Base-by-base conservation (phyloP, 2,888 invertebrate genomes). In the Acronicta psi region DNA sequence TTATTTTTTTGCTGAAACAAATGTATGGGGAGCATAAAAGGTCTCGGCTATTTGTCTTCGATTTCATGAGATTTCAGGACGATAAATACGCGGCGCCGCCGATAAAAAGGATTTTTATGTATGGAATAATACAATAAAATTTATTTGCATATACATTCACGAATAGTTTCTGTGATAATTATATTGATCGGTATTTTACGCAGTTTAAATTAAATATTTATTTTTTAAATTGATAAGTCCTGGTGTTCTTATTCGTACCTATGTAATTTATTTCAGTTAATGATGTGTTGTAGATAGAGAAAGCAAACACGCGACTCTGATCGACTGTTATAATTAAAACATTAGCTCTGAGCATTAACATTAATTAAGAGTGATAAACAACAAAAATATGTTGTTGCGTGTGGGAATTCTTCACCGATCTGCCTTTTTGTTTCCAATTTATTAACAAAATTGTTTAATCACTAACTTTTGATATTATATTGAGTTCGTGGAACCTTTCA, bases 331-430 rank as follows among this genome's bases (percentile, higher is more conserved):
- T 63, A 72, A 80, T 82, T 75, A 77, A 83, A 79, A 67, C 81
- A 68, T 60, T 69, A 73, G 63, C 69, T 63, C 57, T 38, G 49
- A 55, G 51, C 70, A 82, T 85, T 81, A 81, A 61, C 81, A 80
- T 82, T 66, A 76, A 84, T 84, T 83, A 80, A 50, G 76, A 77
- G 70, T 59, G 72, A 76, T 63, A 66, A 80, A 75, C 70, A 53
- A 62, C 65, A 69, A 59, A 66, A 65, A 61, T 65, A 57, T 51
- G 31, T 43, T 50, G 55, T 70, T 62, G 70, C 73, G 66, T 75
- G 70, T 65, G 53, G 49, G 69, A 58, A 73, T 73, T 65, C 63
- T 69, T 43, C 53, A 63, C 44, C 45, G 45, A 46, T 36, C 59
- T 44, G 45, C 44, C 46, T 50, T 69, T 72, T 68, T 60, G 52